Percentiles rank a stretch among this genome's conserved stretches.
Conservation (phyloP, 1,140 invertebrate genomes). For the Uloborus diversus region DNA sequence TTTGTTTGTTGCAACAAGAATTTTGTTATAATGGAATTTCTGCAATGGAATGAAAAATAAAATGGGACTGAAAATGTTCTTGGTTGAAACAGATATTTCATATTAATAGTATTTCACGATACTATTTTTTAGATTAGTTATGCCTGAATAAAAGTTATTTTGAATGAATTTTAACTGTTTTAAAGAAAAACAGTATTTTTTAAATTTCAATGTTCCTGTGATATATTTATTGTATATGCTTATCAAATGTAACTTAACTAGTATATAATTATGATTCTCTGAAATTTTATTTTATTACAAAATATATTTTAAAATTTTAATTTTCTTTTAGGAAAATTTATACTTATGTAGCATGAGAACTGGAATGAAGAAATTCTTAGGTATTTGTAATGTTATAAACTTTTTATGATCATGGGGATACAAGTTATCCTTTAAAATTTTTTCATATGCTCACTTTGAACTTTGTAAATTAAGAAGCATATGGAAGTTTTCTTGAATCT, state of each 20-base stretch:
- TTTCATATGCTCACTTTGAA: not conserved
- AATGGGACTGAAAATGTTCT: too few species aligned
- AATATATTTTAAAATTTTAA: constrained; percentile 48
- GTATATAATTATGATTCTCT: not conserved
- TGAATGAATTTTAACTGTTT: not conserved
- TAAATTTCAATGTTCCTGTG: not conserved
- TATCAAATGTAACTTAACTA: not conserved
- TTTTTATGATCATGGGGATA: not conserved
- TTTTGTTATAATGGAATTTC: too few species aligned
- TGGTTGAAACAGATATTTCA: too few species aligned
- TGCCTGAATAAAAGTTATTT: too few species aligned
- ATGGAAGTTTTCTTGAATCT: not conserved
- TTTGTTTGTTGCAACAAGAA: too few species aligned
- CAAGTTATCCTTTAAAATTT: not conserved
- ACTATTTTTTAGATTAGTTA: too few species aligned
- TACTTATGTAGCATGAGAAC: constrained; percentile 85
- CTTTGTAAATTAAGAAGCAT: not conserved
- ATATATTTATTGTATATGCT: not conserved
- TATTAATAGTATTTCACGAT: too few species aligned
- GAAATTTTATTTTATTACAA: not conserved
- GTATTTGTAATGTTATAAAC: constrained; percentile 21
- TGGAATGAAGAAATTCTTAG: not conserved
- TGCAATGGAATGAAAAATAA: too few species aligned
- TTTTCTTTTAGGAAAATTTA: constrained; percentile 81
- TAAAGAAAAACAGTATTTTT: not conserved